These are phyloP conservation scores for Apodemia hepburni DNA, from an alignment of 2,888 invertebrate genomes.

Conservation along the genomic window DNA sequence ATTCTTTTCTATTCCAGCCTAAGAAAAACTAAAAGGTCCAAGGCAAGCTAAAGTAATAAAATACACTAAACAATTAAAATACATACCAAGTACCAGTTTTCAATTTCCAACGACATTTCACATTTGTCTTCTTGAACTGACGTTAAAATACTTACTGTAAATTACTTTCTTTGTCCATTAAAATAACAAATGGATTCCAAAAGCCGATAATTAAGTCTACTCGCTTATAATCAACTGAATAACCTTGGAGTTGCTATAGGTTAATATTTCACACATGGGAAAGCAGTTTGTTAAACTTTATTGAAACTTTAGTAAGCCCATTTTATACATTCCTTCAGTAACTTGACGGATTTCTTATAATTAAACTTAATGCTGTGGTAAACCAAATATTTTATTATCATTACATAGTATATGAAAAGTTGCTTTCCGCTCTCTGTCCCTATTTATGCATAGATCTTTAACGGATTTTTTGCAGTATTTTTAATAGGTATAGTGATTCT, in stretches of 20 bases:
- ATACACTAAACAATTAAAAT: constrained; percentile 6
- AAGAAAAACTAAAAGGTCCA: too few relatives aligned
- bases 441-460: too few relatives aligned
- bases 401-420: too few relatives aligned
- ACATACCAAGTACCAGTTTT: constrained; percentile 11
- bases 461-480: too few relatives aligned
- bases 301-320: too few relatives aligned
- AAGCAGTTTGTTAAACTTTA: not conserved
- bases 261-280: not conserved
- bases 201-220: constrained; percentile 10
- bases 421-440: too few relatives aligned
- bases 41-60: not conserved
- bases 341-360: too few relatives aligned
- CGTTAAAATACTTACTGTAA: constrained; percentile 12
- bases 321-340: too few relatives aligned
- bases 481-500: too few relatives aligned
- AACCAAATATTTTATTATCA: too few relatives aligned
- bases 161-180: constrained; percentile 14
- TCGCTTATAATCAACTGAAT: not conserved
- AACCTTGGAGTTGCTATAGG: not conserved
- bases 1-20: too few relatives aligned
- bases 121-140: constrained; percentile 16
- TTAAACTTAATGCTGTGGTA: too few relatives aligned
- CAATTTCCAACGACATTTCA: constrained; percentile 16
- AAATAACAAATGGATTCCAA: constrained; percentile 15